Evolutionary conservation across 2,888 invertebrate species (phyloP).

Genomic region (Leptura quadrifasciata): DNA sequence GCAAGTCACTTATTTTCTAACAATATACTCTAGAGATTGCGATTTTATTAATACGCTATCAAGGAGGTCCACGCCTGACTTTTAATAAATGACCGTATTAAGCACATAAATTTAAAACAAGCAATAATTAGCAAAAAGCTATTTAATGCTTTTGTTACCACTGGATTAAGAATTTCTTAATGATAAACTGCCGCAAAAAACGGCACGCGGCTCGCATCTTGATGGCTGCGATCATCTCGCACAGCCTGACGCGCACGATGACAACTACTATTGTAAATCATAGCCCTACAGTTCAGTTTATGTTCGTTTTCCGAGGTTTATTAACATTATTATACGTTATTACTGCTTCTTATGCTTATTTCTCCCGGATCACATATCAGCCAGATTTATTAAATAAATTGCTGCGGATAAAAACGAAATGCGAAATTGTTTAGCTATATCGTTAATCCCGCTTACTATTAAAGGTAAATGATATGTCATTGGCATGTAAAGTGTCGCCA

Average conservation of each 20-base stretch:
- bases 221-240: constrained; percentile 7
- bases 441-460: not conserved
- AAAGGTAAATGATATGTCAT: constrained; percentile 4
- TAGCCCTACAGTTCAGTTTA: constrained; percentile 4
- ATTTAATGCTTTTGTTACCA: constrained; percentile 7
- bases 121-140: not conserved
- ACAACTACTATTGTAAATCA: constrained; percentile 7
- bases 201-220: constrained; percentile 7
- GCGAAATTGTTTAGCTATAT: constrained; percentile 1
- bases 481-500: not conserved
- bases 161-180: constrained; percentile 7
- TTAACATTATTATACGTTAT: constrained; percentile 7
- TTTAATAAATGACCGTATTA: not conserved
- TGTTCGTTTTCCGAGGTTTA: constrained; percentile 7
- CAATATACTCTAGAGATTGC: no score
- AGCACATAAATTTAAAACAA: constrained; percentile 1
- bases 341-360: constrained; percentile 4
- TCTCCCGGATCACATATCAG: constrained; percentile 7
- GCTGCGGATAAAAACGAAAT: not conserved
- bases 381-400: constrained; percentile 7
- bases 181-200: not conserved
- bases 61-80: not conserved
- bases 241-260: constrained; percentile 7
- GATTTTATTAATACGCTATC: not conserved
- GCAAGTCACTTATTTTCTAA: no score